Evolutionary conservation across 2,113 vertebrate species (phyloP).

Genomic region (Cinclus cinclus): DNA sequence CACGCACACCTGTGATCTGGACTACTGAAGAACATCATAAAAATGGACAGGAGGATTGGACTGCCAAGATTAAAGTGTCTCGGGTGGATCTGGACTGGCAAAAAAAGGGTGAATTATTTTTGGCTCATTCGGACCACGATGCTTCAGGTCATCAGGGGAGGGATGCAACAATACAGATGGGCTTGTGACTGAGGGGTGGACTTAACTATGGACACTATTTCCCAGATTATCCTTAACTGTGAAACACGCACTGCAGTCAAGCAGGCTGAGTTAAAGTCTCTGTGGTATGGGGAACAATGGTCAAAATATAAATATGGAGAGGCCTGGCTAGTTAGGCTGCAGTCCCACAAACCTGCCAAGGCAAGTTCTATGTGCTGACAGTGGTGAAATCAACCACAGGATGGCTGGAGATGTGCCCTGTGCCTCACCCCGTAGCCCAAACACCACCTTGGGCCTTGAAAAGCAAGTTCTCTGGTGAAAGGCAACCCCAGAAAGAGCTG

Average conservation of each 20-base stretch:
- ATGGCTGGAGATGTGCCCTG: background rate
- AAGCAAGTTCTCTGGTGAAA: background rate
- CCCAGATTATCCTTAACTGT: background rate
- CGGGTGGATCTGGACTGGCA: background rate
- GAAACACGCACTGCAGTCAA: background rate
- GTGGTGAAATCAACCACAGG: background rate
- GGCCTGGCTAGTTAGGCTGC: background rate
- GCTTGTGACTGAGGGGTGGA: accelerated
- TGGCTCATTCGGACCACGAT: background rate
- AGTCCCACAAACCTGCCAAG: background rate
- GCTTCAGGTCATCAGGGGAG: background rate
- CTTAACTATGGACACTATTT: background rate
- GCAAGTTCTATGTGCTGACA: background rate
- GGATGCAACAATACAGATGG: background rate
- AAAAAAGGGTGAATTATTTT: background rate
- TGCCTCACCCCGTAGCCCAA: background rate
- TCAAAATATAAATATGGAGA: background rate
- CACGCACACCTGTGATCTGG: accelerated
- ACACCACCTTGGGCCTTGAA: background rate
- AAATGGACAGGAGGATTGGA: background rate
- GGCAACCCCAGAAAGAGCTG: background rate
- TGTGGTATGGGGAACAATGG: too few species aligned
- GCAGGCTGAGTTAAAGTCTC: background rate
- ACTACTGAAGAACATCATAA: background rate
- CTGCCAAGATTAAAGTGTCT: background rate